Percentiles rank a stretch among this genome's conserved stretches.
Evolutionary conservation across 1,140 invertebrate genomes (phyloP).

Genomic region (Rhyacophila brunnea): DNA sequence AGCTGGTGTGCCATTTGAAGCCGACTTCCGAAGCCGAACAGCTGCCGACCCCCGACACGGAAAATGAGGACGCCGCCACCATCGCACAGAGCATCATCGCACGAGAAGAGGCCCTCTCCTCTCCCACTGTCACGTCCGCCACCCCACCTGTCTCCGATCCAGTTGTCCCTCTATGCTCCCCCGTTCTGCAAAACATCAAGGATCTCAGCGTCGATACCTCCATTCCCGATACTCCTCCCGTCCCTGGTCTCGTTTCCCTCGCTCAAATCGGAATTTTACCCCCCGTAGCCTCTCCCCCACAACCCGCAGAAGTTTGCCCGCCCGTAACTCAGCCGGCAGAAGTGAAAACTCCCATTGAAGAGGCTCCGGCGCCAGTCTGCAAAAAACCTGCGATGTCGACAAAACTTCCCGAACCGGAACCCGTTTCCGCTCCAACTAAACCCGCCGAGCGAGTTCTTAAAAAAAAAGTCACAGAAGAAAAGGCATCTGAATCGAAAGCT

Average conservation of each 20-base stretch:
- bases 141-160: conserved; percentile 35
- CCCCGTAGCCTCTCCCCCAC: conserved; percentile 33
- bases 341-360: conserved; percentile 6
- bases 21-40: conserved; percentile 23
- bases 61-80: conserved; percentile 50
- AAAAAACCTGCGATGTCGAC: background rate
- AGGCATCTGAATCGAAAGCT: conserved; percentile 14
- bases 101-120: conserved; percentile 42
- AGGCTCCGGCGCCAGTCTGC: conserved; percentile 1
- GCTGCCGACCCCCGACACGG: conserved; percentile 50
- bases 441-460: conserved; percentile 1
- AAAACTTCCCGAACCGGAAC: conserved; percentile 12
- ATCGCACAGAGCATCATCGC: conserved; percentile 51
- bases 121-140: conserved; percentile 42
- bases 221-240: conserved; percentile 45
- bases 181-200: conserved; percentile 30
- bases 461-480: conserved; percentile 1
- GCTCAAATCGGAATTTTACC: conserved; percentile 48
- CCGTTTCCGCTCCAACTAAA: conserved; percentile 19
- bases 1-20: conserved; percentile 33
- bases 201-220: conserved; percentile 42
- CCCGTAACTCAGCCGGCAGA: conserved; percentile 33
- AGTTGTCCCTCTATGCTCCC: conserved; percentile 23
- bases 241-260: conserved; percentile 40
- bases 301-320: conserved; percentile 42